phyloP scores from a whole-genome alignment of 2,888 invertebrate genomes.

The Brachypalpus laphriformis region DNA sequence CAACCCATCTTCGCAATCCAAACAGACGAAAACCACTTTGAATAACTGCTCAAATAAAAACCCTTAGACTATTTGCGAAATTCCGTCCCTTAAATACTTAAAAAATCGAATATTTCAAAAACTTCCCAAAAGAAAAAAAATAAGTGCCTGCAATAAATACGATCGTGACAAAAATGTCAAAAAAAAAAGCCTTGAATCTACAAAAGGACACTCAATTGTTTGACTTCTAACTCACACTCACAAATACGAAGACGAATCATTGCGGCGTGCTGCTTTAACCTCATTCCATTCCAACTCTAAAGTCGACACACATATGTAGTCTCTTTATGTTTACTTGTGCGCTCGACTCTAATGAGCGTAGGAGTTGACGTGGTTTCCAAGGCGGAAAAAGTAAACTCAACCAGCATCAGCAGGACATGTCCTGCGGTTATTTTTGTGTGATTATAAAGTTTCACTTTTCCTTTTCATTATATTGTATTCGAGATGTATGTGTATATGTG shows the following conservation, averaged over 20 bases:
- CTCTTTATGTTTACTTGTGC: not conserved
- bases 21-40: not conserved
- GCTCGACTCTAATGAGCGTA: not conserved
- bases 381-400: conserved; percentile 12
- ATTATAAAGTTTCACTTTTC: conserved; percentile 32
- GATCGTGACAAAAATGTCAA: conserved; percentile 22
- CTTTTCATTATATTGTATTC: not conserved
- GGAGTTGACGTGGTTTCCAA: not conserved
- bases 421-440: conserved; percentile 20
- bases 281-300: not conserved
- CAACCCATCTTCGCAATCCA: not conserved
- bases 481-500: not conserved
- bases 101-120: not conserved
- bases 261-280: not conserved
- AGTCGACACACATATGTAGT: not conserved
- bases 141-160: not conserved
- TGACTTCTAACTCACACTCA: not conserved
- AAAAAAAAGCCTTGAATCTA: not conserved
- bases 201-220: not conserved
- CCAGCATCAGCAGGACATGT: conserved; percentile 6
- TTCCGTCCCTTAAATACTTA: not conserved
- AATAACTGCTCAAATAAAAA: not conserved
- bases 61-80: not conserved
- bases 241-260: not conserved
- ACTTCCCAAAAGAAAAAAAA: not conserved